Base-by-base conservation (phyloP, 1,140 invertebrate species). In the Carposina sasakii region DNA sequence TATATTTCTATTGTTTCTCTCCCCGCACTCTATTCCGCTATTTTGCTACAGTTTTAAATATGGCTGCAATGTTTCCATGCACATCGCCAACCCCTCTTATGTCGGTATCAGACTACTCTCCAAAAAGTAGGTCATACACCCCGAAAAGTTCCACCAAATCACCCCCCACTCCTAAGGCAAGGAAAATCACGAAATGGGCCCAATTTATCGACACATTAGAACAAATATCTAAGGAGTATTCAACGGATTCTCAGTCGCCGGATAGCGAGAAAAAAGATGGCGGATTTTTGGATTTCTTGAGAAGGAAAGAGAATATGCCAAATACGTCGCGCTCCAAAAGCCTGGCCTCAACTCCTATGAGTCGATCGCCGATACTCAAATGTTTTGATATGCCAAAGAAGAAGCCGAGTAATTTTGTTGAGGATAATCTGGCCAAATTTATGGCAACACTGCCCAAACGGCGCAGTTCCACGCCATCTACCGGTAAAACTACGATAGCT, bases 361-460 rank as follows among this genome's bases (percentile, higher is more conserved):
- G 57, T 34, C 33, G 13, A 1, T 63, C 65, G 3, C 64, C 65
- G 1, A 60, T 81, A 0, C 24, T 79, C 0, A 66, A 69, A 33
- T 78, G 71, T 23, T 73, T 83, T 22, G 79, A 83, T 16, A 16
- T 81, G 2, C 63, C 70, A 1, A 78, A 71, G 44, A 13, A 68
- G 13, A 26, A 62, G 0, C 59, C 70, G 0, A 54, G 58, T 0
- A 46, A 42, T 44, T 45, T 72, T 9, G 48, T 75, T 0, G 77
- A 79, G 45, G 74, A 76, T 4, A 76, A 71, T 33, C 19, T 73
- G 0, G 13, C 71, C 0, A 72, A 64, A 45, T 56, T 69, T 2
- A 57, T 71, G 17, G 54, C 63, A 0, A 37, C 60, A 5, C 63
- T 81, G 8, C 69, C 70, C 0, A 83, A 77, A 49, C 45, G 82